A percentile compares a stretch with the other conserved stretches of the same genome.
Evolutionary conservation across 1,140 invertebrate genomes (phyloP).

Genomic region (Oedothorax gibbosus): DNA sequence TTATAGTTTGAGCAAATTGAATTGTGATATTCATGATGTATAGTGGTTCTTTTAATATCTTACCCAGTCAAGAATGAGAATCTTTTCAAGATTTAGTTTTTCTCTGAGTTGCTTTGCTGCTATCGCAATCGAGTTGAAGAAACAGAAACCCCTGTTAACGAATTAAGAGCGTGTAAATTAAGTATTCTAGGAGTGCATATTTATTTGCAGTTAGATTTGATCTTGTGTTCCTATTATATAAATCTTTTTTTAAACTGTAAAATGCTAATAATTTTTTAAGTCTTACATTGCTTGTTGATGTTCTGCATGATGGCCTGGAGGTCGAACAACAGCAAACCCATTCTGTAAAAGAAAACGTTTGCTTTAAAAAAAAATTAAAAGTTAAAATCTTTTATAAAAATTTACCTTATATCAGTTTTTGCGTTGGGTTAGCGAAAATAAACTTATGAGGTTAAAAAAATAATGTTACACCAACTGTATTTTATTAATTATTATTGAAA

Average conservation of each 20-base stretch:
- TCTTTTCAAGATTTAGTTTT: constrained; percentile 85
- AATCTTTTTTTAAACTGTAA: too few species aligned
- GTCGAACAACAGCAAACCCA: constrained; percentile 97
- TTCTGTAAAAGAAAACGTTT: constrained; percentile 75
- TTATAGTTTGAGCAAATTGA: too few species aligned
- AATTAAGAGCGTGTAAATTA: background rate
- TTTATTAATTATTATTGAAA: background rate
- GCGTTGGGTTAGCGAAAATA: too few species aligned
- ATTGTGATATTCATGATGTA: background rate
- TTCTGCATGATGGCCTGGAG: constrained; percentile 98
- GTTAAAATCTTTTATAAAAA: background rate
- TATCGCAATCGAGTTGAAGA: constrained; percentile 99
- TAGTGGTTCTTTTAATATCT: constrained; percentile 29
- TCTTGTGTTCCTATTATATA: too few species aligned
- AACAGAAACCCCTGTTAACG: constrained; percentile 88
- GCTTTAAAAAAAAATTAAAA: too few species aligned
- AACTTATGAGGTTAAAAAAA: background rate
- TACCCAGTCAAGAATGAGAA: constrained; percentile 97
- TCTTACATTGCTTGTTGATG: constrained; percentile 89
- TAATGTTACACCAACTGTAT: background rate
- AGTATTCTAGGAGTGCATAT: too few species aligned
- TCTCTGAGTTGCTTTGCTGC: constrained; percentile 90
- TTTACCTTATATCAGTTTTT: too few species aligned
- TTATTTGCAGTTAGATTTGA: too few species aligned
- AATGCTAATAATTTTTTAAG: background rate